Percentiles rank a stretch among this genome's conserved stretches.
Evolutionary conservation across 2,113 vertebrate genomes (phyloP).

Genomic region (Oreocharis arfaki): DNA sequence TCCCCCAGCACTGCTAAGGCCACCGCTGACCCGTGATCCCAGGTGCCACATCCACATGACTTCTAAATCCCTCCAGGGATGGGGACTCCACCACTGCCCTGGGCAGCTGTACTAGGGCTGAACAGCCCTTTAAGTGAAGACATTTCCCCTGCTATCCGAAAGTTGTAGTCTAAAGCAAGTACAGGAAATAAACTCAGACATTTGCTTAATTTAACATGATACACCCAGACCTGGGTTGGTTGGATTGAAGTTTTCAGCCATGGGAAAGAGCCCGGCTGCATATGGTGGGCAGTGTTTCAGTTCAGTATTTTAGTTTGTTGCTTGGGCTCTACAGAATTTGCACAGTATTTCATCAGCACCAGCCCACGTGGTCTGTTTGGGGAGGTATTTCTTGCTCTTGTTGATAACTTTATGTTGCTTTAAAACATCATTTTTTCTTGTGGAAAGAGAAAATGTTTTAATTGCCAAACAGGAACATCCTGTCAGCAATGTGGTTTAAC

Average conservation of each 20-base stretch:
- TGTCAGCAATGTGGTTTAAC: background rate
- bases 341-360: background rate
- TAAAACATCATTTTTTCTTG: background rate
- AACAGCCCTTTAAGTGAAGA: background rate
- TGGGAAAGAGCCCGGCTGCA: background rate
- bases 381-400: background rate
- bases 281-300: background rate
- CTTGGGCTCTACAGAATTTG: background rate
- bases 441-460: background rate
- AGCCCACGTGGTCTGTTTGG: rapidly evolving
- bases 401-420: background rate
- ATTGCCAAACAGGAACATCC: background rate
- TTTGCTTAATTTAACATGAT: background rate
- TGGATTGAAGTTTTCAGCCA: background rate
- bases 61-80: background rate
- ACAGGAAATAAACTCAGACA: background rate
- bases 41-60: background rate
- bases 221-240: background rate
- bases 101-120: background rate
- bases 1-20: background rate
- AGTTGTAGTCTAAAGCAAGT: background rate
- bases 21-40: background rate
- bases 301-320: background rate
- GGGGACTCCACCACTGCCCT: background rate
- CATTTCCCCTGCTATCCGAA: background rate